phyloP scores from a whole-genome alignment of 2,113 vertebrate genomes.

The Neolamprologus devosi region DNA sequence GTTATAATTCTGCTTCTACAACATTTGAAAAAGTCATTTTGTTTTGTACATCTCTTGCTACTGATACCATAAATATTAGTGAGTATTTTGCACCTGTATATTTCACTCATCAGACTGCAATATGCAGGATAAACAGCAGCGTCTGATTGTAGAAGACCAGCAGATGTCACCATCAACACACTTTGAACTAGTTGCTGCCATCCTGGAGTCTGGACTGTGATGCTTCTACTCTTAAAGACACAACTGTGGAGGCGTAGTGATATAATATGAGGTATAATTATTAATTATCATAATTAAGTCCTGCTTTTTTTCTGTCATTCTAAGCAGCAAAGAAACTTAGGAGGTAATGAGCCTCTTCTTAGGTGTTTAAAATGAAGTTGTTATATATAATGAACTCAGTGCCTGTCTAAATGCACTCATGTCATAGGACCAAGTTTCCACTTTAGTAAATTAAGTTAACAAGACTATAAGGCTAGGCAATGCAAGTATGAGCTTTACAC shows the following conservation, averaged over 20 bases:
- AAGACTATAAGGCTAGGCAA: neutral
- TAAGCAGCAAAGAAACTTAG: neutral
- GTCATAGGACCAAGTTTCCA: neutral
- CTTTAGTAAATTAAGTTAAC: neutral
- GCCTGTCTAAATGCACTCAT: neutral
- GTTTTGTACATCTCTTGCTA: neutral
- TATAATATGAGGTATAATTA: neutral
- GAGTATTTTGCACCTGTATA: neutral
- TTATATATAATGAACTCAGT: neutral
- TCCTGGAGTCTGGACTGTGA: neutral
- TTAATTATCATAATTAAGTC: neutral
- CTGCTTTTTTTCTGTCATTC: rapidly evolving
- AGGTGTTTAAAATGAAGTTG: rapidly evolving
- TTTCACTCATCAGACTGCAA: neutral
- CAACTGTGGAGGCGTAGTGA: neutral
- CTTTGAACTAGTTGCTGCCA: neutral
- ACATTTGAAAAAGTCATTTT: rapidly evolving
- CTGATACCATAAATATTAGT: neutral
- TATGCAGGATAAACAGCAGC: neutral
- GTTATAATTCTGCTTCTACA: rapidly evolving
- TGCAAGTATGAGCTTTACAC: neutral
- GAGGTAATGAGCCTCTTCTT: neutral
- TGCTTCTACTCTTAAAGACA: neutral
- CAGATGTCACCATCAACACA: constrained; percentile 63
- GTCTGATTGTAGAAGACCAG: constrained; percentile 24